Evolutionary conservation across 2,888 invertebrate species (phyloP), one percentile per base, ranked within the genome.

Genomic region (Sminthurides aquaticus): DNA sequence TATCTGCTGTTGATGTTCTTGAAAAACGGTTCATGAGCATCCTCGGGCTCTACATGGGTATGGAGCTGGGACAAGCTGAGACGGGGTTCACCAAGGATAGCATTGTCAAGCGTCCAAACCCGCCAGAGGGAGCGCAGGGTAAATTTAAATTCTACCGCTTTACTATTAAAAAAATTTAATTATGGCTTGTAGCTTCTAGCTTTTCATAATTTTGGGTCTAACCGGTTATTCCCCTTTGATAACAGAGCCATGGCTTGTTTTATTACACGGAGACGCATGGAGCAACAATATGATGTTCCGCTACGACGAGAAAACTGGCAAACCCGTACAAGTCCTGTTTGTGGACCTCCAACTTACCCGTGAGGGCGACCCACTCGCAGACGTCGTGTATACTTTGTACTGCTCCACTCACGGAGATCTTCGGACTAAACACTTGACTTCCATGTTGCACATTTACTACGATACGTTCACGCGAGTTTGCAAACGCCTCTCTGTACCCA

Each of bases 251-350:
- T 72, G 72, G 71, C 49, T 34, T 1, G 64, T 69, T 5, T 62
- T 58, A 2, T 43, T 49, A 18, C 71, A 71, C 34, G 71, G 69
- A 1, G 72, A 72, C 57, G 65, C 64, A 27, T 71, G 71, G 70
- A 52, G 62, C 1, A 71, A 73, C 54, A 73, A 73, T 29, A 59
- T 71, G 67, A 56, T 73, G 20, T 73, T 71, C 65, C 64, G 65
- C 26, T 67, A 64, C 20, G 65, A 69, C 28, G 48, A 64, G 22
- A 59, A 56, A 2, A 57, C 60, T 2, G 60, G 64, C 22, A 59
- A 49, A 20, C 64, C 65, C 2, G 60, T 57, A 0, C 60, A 65
- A 49, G 64, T 66, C 26, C 62, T 65, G 15, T 63, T 73, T 3
- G 61, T 73, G 8, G 73, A 73, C 61, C 67, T 71, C 20, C 73